Evolutionary conservation across 1,140 invertebrate species (phyloP).

Genomic region (Oncopodura yosiiana): DNA sequence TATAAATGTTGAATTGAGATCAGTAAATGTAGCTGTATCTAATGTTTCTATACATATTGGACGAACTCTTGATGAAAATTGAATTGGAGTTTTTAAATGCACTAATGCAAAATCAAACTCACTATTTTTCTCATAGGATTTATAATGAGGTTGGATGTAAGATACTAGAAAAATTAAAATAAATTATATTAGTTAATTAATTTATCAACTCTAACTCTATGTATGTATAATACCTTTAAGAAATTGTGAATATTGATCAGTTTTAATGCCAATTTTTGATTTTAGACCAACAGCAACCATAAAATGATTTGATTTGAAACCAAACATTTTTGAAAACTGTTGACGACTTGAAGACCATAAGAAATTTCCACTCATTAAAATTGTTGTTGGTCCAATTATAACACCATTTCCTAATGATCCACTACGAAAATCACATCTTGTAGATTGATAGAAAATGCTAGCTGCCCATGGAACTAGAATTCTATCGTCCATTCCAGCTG

Average conservation of each 20-base stretch:
- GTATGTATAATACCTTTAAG: constrained; percentile 3
- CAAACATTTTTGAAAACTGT: neutral
- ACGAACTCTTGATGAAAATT: constrained; percentile 12
- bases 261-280: constrained; percentile 8
- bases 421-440: constrained; percentile 14
- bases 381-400: constrained; percentile 20
- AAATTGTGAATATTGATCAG: constrained; percentile 17
- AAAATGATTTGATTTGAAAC: constrained; percentile 5
- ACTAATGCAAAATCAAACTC: constrained; percentile 14
- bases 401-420: constrained; percentile 16
- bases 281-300: constrained; percentile 11
- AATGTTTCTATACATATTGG: constrained; percentile 15
- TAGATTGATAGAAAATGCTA: constrained; percentile 10
- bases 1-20: neutral
- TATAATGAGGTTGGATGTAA: constrained; percentile 9
- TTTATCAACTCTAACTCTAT: neutral
- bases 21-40: neutral
- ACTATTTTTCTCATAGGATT: constrained; percentile 4
- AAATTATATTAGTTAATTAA: too few relatives aligned
- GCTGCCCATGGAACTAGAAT: constrained; percentile 15
- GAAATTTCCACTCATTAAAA: constrained; percentile 23
- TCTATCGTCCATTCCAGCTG: constrained; percentile 3
- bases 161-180: too few relatives aligned
- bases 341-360: constrained; percentile 4
- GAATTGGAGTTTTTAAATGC: constrained; percentile 16